phyloP scores from a whole-genome alignment of 2,888 invertebrate species.

The Apocheima hispidaria region DNA sequence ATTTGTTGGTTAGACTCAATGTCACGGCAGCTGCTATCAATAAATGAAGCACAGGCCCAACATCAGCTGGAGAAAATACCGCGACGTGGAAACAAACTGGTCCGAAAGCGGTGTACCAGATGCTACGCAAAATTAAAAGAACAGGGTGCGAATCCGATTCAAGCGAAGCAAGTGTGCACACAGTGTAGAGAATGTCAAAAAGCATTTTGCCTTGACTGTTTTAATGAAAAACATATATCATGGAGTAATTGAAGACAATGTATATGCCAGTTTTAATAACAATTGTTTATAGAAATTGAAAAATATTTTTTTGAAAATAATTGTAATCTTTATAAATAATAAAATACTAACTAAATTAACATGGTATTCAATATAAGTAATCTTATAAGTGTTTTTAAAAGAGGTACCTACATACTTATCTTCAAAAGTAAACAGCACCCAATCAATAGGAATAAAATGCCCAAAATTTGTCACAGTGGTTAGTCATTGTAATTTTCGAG shows the following conservation, averaged over 20 bases:
- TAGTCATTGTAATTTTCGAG: too few relatives aligned
- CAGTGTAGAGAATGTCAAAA: slow-evolving; percentile 3
- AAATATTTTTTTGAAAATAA: not conserved
- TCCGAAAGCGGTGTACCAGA: not conserved
- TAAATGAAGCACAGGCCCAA: not conserved
- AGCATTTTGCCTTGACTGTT: slow-evolving; percentile 2
- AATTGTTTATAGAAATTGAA: too few relatives aligned
- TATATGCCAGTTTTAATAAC: too few relatives aligned
- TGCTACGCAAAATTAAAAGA: slow-evolving; percentile 6
- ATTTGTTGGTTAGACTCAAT: not conserved
- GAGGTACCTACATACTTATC: too few relatives aligned
- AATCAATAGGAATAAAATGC: too few relatives aligned
- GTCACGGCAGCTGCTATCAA: not conserved
- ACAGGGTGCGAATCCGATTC: not conserved
- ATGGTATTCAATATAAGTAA: too few relatives aligned
- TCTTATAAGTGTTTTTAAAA: too few relatives aligned
- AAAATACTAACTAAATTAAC: not conserved
- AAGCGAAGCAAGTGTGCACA: slow-evolving; percentile 7
- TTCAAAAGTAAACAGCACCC: too few relatives aligned
- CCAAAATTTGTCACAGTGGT: too few relatives aligned
- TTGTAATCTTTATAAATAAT: not conserved
- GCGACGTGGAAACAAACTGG: not conserved
- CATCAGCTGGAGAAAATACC: not conserved
- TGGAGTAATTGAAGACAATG: too few relatives aligned
- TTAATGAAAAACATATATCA: not conserved